Evolutionary conservation across 2,888 invertebrate species (phyloP).

Genomic region (Drosophila algonquin): DNA sequence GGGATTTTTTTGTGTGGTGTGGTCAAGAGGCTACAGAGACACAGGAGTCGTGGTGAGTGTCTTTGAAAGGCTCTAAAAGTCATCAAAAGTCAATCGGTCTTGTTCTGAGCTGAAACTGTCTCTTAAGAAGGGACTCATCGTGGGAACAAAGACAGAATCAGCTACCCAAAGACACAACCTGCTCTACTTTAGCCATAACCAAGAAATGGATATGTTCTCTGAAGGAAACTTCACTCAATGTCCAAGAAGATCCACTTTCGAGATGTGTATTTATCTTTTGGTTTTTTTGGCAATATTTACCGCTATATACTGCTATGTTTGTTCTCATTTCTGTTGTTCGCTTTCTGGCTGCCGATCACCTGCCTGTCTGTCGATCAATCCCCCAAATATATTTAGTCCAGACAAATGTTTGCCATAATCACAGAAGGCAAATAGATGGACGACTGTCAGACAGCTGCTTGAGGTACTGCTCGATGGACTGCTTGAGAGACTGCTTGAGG

Average conservation of each 20-base stretch:
- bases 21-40: too few species aligned
- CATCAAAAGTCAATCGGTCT: neutral
- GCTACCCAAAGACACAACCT: neutral
- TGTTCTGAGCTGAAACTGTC: too few species aligned
- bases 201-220: neutral
- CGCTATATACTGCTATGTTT: neutral
- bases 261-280: neutral
- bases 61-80: neutral
- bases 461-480: neutral
- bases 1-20: slow-evolving; percentile 15
- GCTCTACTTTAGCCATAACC: neutral
- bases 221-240: neutral
- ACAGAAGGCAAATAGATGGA: slow-evolving; percentile 30
- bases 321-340: neutral
- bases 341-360: slow-evolving; percentile 29
- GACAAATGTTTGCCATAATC: slow-evolving; percentile 36
- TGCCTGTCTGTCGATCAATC: slow-evolving; percentile 22
- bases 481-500: slow-evolving; percentile 2
- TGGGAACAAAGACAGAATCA: neutral
- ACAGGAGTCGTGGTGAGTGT: too few species aligned
- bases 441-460: slow-evolving; percentile 33
- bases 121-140: too few species aligned
- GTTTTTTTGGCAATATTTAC: neutral
- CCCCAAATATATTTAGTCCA: slow-evolving; percentile 13
- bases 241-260: neutral